phyloP scores from a whole-genome alignment of 2,888 invertebrate genomes.

The Dromius quadrimaculatus region DNA sequence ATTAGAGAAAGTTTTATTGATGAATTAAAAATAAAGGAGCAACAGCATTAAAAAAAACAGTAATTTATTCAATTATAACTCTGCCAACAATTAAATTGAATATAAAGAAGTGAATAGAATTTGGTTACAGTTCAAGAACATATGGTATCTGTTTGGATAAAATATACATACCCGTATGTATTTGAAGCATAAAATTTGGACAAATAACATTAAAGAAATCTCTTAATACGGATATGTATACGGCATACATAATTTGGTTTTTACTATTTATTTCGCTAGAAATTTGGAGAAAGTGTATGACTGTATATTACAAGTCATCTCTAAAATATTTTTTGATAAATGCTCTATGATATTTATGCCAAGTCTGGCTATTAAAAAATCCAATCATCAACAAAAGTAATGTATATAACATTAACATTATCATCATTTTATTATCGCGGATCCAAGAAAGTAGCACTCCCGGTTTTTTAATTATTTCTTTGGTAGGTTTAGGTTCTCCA shows the following conservation, averaged over 20 bases:
- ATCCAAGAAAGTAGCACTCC: slow-evolving; percentile 52
- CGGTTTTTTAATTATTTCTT: slow-evolving; percentile 36
- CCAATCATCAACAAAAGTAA: slow-evolving; percentile 54
- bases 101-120: background rate
- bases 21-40: too few species aligned
- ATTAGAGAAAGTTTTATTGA: too few species aligned
- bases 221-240: slow-evolving; percentile 21
- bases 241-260: background rate
- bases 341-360: slow-evolving; percentile 49
- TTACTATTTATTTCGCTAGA: background rate
- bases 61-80: slow-evolving; percentile 4
- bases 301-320: slow-evolving; percentile 10
- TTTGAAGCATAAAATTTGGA: background rate
- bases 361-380: slow-evolving; percentile 53
- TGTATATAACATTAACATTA: slow-evolving; percentile 52
- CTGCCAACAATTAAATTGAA: background rate
- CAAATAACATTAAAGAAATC: background rate
- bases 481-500: slow-evolving; percentile 8
- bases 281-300: slow-evolving; percentile 7
- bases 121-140: background rate
- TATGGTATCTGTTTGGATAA: background rate
- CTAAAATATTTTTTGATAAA: slow-evolving; percentile 31
- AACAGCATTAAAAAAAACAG: too few species aligned
- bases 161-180: background rate
- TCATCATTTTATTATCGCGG: slow-evolving; percentile 49